These are phyloP conservation scores for Festucalex cinctus DNA, from an alignment of 2,113 vertebrate genomes.

Conservation along the genomic window DNA sequence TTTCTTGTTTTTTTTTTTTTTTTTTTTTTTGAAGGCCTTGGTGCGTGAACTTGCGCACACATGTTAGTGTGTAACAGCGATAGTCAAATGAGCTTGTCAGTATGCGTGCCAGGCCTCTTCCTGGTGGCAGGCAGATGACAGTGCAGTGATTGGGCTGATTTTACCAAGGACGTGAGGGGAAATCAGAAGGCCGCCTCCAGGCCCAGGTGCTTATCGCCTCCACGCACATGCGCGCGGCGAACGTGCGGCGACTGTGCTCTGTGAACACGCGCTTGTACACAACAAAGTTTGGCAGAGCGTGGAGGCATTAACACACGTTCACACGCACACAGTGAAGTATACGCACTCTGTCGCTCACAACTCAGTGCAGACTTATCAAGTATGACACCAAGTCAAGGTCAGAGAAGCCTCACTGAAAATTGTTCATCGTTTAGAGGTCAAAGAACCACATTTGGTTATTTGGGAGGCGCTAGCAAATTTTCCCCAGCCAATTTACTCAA, in stretches of 20 bases:
- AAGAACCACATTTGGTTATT: too few relatives aligned
- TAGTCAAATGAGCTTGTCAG: constrained; percentile 64
- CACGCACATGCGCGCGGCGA: neutral
- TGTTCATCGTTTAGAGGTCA: too few relatives aligned
- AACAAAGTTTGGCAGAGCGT: constrained; percentile 1
- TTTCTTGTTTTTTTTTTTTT: neutral
- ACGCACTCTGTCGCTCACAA: neutral
- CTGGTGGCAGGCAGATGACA: constrained; percentile 68
- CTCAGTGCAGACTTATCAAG: neutral
- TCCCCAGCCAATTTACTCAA: too few relatives aligned
- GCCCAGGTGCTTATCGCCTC: constrained; percentile 70
- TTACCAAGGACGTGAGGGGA: constrained; percentile 67
- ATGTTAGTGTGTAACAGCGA: neutral
- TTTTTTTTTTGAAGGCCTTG: constrained; percentile 37
- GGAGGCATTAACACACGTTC: neutral
- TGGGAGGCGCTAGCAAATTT: too few relatives aligned
- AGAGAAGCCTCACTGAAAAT: too few relatives aligned
- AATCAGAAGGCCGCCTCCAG: constrained; percentile 63
- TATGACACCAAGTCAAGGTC: too few relatives aligned
- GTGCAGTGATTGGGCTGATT: constrained; percentile 70
- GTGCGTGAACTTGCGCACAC: constrained; percentile 21
- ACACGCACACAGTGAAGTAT: neutral
- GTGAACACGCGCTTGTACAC: neutral
- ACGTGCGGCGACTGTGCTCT: neutral
- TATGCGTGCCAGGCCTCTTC: constrained; percentile 61